These are phyloP conservation scores for Sebastes melanostomus DNA, from an alignment of 2,797 vertebrate genomes.

Conservation along the genomic window DNA sequence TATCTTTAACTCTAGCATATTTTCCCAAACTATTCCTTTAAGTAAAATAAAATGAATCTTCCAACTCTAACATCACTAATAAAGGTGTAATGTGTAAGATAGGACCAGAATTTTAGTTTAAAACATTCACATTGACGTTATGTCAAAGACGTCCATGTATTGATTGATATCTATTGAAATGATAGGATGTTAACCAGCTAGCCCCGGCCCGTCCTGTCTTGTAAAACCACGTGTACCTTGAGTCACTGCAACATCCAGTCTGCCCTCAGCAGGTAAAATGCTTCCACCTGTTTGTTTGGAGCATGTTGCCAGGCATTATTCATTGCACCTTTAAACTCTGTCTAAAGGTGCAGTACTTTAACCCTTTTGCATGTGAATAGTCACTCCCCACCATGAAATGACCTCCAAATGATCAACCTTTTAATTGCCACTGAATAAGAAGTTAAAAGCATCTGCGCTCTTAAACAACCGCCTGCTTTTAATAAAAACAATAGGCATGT, in stretches of 20 bases:
- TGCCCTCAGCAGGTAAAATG: too few species aligned
- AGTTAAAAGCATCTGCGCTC: neutral
- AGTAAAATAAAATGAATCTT: neutral
- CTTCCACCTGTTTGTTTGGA: too few species aligned
- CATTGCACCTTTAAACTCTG: too few species aligned
- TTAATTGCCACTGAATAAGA: neutral
- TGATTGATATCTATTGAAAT: too few species aligned
- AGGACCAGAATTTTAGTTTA: neutral
- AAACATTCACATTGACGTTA: too few species aligned
- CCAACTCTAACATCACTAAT: neutral
- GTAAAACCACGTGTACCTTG: too few species aligned
- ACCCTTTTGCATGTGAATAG: neutral
- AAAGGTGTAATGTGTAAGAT: neutral
- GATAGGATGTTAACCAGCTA: too few species aligned
- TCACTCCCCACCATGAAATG: neutral
- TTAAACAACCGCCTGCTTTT: neutral
- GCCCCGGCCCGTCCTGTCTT: too few species aligned
- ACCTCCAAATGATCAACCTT: neutral
- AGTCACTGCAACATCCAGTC: too few species aligned
- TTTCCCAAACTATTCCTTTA: neutral
- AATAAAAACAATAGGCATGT: neutral
- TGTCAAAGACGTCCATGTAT: too few species aligned
- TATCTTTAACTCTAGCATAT: neutral
- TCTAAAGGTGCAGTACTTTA: neutral
- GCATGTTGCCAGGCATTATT: too few species aligned